These are phyloP conservation scores for Chloroceryle amazona DNA, from an alignment of 2,797 vertebrate species.

Conservation along the genomic window DNA sequence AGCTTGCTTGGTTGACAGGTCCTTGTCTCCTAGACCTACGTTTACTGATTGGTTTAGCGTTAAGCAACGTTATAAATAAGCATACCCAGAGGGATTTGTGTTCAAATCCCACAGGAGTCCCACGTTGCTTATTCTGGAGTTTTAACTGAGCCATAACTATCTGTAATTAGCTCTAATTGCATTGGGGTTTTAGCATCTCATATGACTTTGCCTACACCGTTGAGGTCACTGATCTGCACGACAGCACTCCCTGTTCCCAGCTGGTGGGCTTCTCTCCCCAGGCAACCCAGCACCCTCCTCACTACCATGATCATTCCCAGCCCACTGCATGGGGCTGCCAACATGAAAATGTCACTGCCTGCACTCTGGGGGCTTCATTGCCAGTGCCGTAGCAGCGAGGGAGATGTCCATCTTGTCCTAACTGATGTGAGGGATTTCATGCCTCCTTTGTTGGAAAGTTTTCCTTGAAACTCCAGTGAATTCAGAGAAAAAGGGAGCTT, in stretches of 20 bases:
- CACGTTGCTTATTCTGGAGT: not conserved
- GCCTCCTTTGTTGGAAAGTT: not conserved
- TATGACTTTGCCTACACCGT: not conserved
- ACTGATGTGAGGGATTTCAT: not conserved
- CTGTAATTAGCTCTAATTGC: not conserved
- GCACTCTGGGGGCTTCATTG: not conserved
- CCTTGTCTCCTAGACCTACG: not conserved
- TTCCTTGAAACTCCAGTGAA: not conserved
- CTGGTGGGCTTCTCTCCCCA: not conserved
- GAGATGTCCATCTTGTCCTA: not conserved
- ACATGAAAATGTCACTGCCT: conserved; percentile 20
- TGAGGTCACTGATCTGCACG: not conserved
- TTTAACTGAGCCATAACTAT: not conserved
- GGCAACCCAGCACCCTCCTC: not conserved
- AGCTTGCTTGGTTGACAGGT: not conserved
- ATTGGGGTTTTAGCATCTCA: not conserved
- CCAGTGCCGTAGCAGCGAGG: fast-evolving
- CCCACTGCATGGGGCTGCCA: not conserved
- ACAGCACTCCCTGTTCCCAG: fast-evolving
- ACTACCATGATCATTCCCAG: fast-evolving
- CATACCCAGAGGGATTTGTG: not conserved
- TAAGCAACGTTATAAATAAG: not conserved
- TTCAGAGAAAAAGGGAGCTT: not conserved
- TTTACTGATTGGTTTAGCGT: not conserved
- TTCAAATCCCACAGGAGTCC: not conserved